These are phyloP conservation scores for Gallinago solitaria DNA, from an alignment of 2,797 vertebrate genomes.

Conservation along the genomic window DNA sequence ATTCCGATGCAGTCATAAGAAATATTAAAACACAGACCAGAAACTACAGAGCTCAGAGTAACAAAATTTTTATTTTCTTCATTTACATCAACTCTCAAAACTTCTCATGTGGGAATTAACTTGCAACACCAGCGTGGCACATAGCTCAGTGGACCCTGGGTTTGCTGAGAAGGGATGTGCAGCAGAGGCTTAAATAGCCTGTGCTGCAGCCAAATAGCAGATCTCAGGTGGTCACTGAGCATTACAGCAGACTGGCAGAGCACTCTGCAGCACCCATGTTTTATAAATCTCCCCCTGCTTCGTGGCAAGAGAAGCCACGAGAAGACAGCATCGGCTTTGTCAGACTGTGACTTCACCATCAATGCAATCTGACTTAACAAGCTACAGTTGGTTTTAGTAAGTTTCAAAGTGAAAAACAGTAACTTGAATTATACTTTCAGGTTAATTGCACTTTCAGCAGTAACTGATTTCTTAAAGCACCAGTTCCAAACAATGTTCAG, in stretches of 20 bases:
- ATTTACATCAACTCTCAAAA: not conserved
- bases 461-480: not conserved
- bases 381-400: not conserved
- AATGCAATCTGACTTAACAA: not conserved
- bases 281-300: not conserved
- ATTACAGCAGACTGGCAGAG: not conserved
- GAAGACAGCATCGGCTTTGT: not conserved
- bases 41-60: fast-evolving
- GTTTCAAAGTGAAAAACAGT: not conserved
- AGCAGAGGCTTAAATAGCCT: not conserved
- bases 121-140: not conserved
- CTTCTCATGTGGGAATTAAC: not conserved
- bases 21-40: not conserved
- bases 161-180: not conserved
- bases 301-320: not conserved
- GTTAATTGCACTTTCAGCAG: not conserved
- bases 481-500: not conserved
- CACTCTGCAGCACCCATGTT: not conserved
- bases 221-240: not conserved
- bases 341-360: not conserved
- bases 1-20: not conserved
- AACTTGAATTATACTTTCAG: not conserved
- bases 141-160: fast-evolving
- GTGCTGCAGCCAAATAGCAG: not conserved
- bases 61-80: not conserved